phyloP scores from a whole-genome alignment of 2,113 vertebrate genomes.

The Protomyctophum bolini region DNA sequence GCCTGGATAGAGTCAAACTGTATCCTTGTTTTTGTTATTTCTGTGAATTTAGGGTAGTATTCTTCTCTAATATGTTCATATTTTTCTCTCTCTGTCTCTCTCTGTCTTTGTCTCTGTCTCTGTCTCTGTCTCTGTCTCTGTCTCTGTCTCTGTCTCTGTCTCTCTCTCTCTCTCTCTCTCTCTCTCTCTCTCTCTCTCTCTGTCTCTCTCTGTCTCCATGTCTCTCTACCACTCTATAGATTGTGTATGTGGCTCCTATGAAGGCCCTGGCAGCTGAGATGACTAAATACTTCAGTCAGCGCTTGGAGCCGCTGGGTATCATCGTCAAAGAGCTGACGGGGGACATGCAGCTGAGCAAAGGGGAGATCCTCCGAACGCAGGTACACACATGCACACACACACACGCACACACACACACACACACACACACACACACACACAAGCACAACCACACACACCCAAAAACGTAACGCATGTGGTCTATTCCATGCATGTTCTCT shows the following conservation, averaged over 20 bases:
- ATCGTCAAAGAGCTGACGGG: conserved; percentile 93
- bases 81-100: no score
- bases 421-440: neutral
- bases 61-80: no score
- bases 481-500: conserved; percentile 30
- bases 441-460: neutral
- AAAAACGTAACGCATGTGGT: no score
- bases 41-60: no score
- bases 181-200: neutral
- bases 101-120: no score
- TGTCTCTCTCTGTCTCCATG: neutral
- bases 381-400: conserved; percentile 67
- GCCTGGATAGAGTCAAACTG: no score
- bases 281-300: conserved; percentile 98
- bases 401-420: conserved; percentile 16
- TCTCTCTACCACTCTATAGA: conserved; percentile 77
- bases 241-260: conserved; percentile 98
- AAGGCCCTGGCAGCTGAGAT: conserved; percentile 99
- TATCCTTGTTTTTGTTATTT: no score
- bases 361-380: conserved; percentile 96
- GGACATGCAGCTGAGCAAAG: conserved; percentile 98
- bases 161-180: no score
- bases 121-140: conserved; percentile 29
- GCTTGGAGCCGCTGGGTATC: conserved; percentile 92
- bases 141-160: neutral